These are phyloP conservation scores for Melanotaenia pygmaea DNA, from an alignment of 2,797 vertebrate genomes.

Conservation along the genomic window DNA sequence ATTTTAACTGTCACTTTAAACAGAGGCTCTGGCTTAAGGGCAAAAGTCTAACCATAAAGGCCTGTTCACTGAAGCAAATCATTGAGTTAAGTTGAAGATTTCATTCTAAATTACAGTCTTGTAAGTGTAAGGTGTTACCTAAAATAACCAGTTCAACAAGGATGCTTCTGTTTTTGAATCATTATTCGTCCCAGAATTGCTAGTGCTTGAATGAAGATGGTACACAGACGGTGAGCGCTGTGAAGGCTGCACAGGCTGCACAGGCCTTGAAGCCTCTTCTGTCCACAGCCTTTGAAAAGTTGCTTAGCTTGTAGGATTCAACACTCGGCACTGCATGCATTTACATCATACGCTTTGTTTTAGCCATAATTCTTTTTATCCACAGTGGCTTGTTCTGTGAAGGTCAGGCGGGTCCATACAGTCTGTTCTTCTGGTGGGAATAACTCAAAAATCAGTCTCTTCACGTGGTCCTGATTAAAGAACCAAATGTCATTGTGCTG, in stretches of 20 bases:
- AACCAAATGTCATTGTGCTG: slow-evolving; percentile 12
- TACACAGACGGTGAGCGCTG: slow-evolving; percentile 14
- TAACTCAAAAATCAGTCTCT: slow-evolving; percentile 25
- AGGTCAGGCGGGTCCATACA: slow-evolving; percentile 33
- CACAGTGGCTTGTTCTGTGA: slow-evolving; percentile 26
- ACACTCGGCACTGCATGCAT: slow-evolving; percentile 44
- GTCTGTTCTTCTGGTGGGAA: slow-evolving; percentile 24
- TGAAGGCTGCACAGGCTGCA: slow-evolving; percentile 30
- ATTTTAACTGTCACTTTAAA: slow-evolving; percentile 15
- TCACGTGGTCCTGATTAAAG: slow-evolving; percentile 44
- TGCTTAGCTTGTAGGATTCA: slow-evolving; percentile 42
- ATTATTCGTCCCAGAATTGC: slow-evolving; percentile 14
- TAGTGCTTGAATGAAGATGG: slow-evolving; percentile 34
- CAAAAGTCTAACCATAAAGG: slow-evolving; percentile 3
- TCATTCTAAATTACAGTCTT: not conserved
- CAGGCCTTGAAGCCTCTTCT: slow-evolving; percentile 44
- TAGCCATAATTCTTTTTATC: slow-evolving; percentile 46
- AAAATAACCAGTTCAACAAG: slow-evolving; percentile 6
- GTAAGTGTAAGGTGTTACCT: not conserved
- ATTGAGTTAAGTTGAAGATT: slow-evolving; percentile 5
- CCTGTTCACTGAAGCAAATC: slow-evolving; percentile 1
- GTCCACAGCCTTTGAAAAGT: slow-evolving; percentile 48
- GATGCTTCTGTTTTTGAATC: slow-evolving; percentile 12
- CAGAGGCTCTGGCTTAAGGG: not conserved
- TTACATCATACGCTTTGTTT: slow-evolving; percentile 48